A percentile compares a stretch with the other conserved stretches of the same genome.
These are phyloP conservation scores for Coregonus suidteri DNA, from an alignment of 2,797 vertebrate genomes.

Conservation along the genomic window DNA sequence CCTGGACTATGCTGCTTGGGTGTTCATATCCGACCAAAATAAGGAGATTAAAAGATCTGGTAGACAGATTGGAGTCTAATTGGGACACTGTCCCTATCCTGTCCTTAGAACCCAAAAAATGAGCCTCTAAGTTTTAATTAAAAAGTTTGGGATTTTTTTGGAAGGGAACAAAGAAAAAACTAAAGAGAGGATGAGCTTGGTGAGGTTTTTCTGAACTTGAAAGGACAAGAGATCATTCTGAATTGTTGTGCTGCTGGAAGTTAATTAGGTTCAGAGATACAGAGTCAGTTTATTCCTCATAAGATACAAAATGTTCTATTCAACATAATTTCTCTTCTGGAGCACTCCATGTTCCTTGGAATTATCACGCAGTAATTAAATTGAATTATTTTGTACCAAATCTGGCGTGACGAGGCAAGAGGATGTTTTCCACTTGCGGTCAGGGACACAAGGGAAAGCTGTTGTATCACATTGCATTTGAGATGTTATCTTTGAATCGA, in stretches of 20 bases:
- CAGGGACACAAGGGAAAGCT: not conserved
- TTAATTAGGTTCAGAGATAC: not conserved
- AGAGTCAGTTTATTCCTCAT: not conserved
- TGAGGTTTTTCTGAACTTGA: not conserved
- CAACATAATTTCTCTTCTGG: not conserved
- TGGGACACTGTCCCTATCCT: slow-evolving; percentile 26
- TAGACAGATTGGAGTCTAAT: slow-evolving; percentile 28
- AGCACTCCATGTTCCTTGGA: not conserved
- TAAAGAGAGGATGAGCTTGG: not conserved
- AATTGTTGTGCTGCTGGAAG: not conserved
- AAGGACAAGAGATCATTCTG: not conserved
- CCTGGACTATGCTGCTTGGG: slow-evolving; percentile 20
- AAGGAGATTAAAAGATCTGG: slow-evolving; percentile 40
- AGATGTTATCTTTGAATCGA: not conserved
- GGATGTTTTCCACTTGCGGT: not conserved
- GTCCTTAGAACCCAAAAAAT: slow-evolving; percentile 15
- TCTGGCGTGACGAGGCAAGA: not conserved
- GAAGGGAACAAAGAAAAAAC: not conserved
- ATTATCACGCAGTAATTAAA: not conserved
- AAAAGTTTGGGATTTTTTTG: not conserved
- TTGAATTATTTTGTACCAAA: not conserved
- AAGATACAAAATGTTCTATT: not conserved
- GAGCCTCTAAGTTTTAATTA: not conserved
- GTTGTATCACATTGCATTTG: not conserved
- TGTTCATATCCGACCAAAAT: slow-evolving; percentile 8